phyloP scores from a whole-genome alignment of 2,888 invertebrate genomes.

The Plemyria rubiginata region DNA sequence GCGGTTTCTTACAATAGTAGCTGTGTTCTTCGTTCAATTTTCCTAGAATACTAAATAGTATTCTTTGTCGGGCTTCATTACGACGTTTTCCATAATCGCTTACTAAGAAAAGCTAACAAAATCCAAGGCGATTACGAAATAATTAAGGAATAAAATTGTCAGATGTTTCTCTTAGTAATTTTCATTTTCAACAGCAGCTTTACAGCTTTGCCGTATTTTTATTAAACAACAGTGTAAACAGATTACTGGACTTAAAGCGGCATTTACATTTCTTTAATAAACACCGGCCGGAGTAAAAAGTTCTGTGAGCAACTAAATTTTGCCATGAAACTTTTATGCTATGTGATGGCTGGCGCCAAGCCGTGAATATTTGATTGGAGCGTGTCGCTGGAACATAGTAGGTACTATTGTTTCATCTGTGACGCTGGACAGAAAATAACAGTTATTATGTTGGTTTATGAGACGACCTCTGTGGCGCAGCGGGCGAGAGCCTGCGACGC shows the following conservation, averaged over 20 bases:
- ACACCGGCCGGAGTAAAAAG: background rate
- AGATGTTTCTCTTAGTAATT: background rate
- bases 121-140: background rate
- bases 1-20: too few relatives aligned
- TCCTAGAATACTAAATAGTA: too few relatives aligned
- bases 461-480: too few relatives aligned
- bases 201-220: background rate
- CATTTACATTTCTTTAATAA: background rate
- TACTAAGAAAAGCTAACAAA: background rate
- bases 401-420: background rate
- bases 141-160: background rate
- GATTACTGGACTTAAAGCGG: background rate
- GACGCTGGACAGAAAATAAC: too few relatives aligned
- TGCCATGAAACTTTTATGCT: slow-evolving; percentile 9
- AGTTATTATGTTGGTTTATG: too few relatives aligned
- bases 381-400: background rate
- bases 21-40: too few relatives aligned
- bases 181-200: background rate
- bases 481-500: too few relatives aligned
- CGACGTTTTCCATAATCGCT: too few relatives aligned
- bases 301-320: background rate
- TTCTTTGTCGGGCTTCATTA: too few relatives aligned
- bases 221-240: background rate
- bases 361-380: slow-evolving; percentile 8
- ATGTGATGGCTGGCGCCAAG: background rate